Percentiles rank a stretch among this genome's conserved stretches.
phyloP scores from a whole-genome alignment of 2,888 invertebrate species.

The Trichogramma evanescens region DNA sequence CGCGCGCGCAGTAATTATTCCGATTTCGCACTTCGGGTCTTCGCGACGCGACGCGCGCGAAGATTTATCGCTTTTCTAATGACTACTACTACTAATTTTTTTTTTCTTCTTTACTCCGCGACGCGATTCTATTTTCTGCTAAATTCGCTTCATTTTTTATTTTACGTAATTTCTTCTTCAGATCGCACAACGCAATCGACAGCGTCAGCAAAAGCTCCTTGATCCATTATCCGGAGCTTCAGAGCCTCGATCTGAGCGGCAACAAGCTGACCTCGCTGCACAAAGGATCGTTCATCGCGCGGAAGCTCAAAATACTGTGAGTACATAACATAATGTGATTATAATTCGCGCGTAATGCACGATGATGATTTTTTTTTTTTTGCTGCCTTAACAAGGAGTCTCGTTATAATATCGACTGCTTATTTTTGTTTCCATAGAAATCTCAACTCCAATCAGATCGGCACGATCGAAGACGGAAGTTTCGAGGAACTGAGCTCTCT shows the following conservation, averaged over 20 bases:
- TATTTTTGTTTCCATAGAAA: conserved; percentile 49
- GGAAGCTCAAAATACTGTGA: conserved; percentile 52
- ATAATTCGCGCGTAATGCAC: background rate
- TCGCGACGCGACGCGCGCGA: too few species aligned
- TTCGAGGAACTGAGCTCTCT: conserved; percentile 67
- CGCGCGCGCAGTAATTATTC: too few species aligned
- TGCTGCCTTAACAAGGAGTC: background rate
- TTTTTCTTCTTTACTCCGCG: too few species aligned
- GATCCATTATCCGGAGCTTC: conserved; percentile 50
- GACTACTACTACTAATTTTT: too few species aligned
- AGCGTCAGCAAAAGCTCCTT: conserved; percentile 49
- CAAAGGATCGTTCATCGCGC: conserved; percentile 55
- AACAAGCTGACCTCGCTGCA: conserved; percentile 57
- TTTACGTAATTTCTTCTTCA: conserved; percentile 29
- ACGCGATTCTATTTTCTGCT: background rate
- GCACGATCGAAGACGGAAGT: conserved; percentile 61
- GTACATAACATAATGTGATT: conserved; percentile 27
- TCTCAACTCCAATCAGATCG: conserved; percentile 68
- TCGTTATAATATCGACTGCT: too few species aligned
- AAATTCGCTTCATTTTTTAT: conserved; percentile 6
- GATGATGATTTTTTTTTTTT: background rate
- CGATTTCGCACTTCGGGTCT: too few species aligned
- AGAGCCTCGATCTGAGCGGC: conserved; percentile 58
- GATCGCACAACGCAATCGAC: conserved; percentile 51
- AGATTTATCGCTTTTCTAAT: too few species aligned